Base-by-base conservation (phyloP, 2,888 invertebrate genomes). In the Nephrotoma appendiculata region DNA sequence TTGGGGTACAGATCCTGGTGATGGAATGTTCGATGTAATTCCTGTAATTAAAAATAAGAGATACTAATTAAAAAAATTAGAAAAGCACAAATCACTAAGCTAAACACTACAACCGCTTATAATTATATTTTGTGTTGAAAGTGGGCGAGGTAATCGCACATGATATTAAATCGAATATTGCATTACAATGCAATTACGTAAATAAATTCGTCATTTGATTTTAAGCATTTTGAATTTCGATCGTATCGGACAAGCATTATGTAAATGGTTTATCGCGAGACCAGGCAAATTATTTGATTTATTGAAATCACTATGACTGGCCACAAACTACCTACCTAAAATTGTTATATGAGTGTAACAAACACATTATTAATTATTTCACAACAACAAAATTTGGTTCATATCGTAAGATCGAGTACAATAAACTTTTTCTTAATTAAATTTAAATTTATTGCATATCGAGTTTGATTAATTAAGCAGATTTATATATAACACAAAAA, bases 21-120 rank as follows among this genome's bases (percentile, higher is more conserved):
- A 91, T 90, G 91, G 92, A 89, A 91, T 90, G 89, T 92, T 90
- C 89, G 91, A 89, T 88, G 91, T 90, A 85, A 90, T 89, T 83
- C 90, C 90, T 87, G 84, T 42, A 84, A 84, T 71, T 71, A 31
- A 71, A 48, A 12, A 48, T 12, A 48, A 31, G 2, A 31, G 7
- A n/a, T 48, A 48, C 7, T 15, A 52, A 31, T 71, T 71, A 71
- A 71, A 31, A 71, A 71, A 71, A 31, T 57, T 15, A 57, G 57
- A 15, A 19, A 57, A 57, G 57, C 57, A 57, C 19, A 19, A 15
- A 57, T 57, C 19, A 19, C 19, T 19, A 71, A 19, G 31, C 6
- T 19, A 52, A 9, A 15, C 48, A n/a, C 48, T 15, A 31, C 1
- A 31, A 31, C 31, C 31, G 31, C n/a, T 15, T 71, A 71, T 71